Evolutionary conservation across 2,113 vertebrate genomes (phyloP), one percentile per base, ranked within the genome.

Genomic region (Saimiri boliviensis): DNA sequence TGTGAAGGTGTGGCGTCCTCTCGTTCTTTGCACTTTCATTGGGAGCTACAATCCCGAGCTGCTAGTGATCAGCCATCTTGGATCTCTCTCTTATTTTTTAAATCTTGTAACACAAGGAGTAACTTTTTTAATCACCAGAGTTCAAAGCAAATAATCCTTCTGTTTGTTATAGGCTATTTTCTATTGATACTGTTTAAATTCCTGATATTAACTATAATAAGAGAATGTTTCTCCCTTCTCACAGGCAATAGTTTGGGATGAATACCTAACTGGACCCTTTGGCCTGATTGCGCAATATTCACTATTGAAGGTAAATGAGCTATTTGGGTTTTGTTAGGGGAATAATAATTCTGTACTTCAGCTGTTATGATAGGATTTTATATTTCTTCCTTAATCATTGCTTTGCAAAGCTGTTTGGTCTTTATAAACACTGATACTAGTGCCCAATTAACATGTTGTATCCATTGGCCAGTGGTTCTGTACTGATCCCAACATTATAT

Each of bases 211-310:
- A 45, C 52, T 20, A 8, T 82, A 85, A 52, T 37, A 63, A 94
- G 58, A 79, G 63, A 83, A 40, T 52, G 4, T 81, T 63, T 89
- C 94, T 86, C 74, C 11, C 52, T 93, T 71, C 68, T 95, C 97
- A 1, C n/a, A 99, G 99, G 99, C 99, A 17, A 99, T 99, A 97
- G 99, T 99, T 82, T 99, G 99, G 99, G 99, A 99, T 96, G 99
- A 99, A 94, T 99, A 99, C 97, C 99, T 99, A 91, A 99, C 99
- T 0, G 99, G 99, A 95, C 99, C 99, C 0, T 99, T 99, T 98
- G 99, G 99, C 95, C 97, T 99, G 79, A 99, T 99, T 98, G 99
- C 99, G 35, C 99, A 99, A 96, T 99, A 99, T 97, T 99, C 99
- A 1, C 98, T 99, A 0, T 97, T 99, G 37, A 99, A 99, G 99